These are phyloP conservation scores for Trichogramma evanescens DNA, from an alignment of 2,888 invertebrate species.

Conservation along the genomic window DNA sequence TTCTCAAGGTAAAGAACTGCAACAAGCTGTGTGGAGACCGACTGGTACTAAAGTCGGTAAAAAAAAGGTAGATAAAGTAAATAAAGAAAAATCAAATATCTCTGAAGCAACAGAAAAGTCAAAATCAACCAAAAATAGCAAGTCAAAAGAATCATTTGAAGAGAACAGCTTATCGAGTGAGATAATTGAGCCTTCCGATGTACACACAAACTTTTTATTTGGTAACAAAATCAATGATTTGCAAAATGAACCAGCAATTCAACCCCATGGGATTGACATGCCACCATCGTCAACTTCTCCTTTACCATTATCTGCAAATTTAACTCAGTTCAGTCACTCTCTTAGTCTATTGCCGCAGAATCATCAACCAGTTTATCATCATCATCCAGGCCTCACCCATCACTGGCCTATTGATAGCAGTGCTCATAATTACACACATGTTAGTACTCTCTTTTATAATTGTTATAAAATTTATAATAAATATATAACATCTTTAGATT, in stretches of 20 bases:
- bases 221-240: conserved; percentile 21
- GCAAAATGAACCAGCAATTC: conserved; percentile 21
- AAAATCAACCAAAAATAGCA: conserved; percentile 24
- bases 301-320: conserved; percentile 21
- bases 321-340: conserved; percentile 30
- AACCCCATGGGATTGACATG: conserved; percentile 7
- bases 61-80: conserved; percentile 33
- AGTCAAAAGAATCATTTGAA: conserved; percentile 7
- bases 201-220: conserved; percentile 21
- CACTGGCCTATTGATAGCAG: conserved; percentile 43
- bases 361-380: conserved; percentile 31
- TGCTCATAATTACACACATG: conserved; percentile 39
- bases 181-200: conserved; percentile 23
- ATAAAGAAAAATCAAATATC: conserved; percentile 25
- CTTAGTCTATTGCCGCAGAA: conserved; percentile 29
- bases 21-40: conserved; percentile 45
- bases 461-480: background rate
- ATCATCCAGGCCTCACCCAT: conserved; percentile 35
- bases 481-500: background rate
- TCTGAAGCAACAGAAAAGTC: conserved; percentile 29
- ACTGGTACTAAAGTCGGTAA: conserved; percentile 44
- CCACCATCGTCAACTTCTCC: conserved; percentile 5
- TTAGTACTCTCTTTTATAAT: conserved; percentile 15
- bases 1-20: conserved; percentile 37
- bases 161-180: conserved; percentile 26